Evolutionary conservation across 2,113 vertebrate species (phyloP), one percentile per base, ranked within the genome.

Genomic region (Coturnix japonica): DNA sequence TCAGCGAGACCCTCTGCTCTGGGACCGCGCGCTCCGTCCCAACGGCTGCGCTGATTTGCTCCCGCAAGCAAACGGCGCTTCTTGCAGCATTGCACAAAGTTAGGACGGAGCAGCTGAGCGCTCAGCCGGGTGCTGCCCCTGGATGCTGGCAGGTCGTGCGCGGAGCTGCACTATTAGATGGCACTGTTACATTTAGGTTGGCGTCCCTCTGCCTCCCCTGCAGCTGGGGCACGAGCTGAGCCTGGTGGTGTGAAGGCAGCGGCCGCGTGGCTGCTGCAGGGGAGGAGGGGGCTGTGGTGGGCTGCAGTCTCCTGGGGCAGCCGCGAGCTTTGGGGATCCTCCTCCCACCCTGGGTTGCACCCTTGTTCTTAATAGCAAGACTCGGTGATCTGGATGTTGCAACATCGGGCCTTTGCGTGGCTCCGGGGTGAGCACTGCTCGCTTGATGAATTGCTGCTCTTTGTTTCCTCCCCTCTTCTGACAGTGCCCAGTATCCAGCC

Each of bases 401-500:
- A 89, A 20, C 71, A 63, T 92, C 43, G 78, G 94, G 91, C 85
- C 87, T 89, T 87, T 81, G 22, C 47, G 31, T 69, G 70, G 71
- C 92, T 91, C 61, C 72, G 33, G 80, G 4, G 19, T 0, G 3
- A 93, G 90, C 49, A 5, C 61, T 35, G 90, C 41, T 89, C 26
- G 65, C 77, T 72, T 92, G 87, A 95, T 96, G 94, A 96, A 96
- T 95, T 89, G 75, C 92, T 87, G 64, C 67, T 94, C 92, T 92
- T 96, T 94, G 87, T 96, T 96, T 87, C 83, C 74, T 72, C 70
- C 66, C 56, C 74, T 84, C 81, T 65, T 89, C 81, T 95, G 87
- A 89, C 84, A 84, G 94, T 95, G 95, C 92, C 91, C 95, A 80
- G 59, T 94, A 89, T 94, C 59, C 89, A 89, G 92, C 72, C 79